Evolutionary conservation across 2,888 invertebrate genomes (phyloP).

Genomic region (Petrolisthes cinctipes): DNA sequence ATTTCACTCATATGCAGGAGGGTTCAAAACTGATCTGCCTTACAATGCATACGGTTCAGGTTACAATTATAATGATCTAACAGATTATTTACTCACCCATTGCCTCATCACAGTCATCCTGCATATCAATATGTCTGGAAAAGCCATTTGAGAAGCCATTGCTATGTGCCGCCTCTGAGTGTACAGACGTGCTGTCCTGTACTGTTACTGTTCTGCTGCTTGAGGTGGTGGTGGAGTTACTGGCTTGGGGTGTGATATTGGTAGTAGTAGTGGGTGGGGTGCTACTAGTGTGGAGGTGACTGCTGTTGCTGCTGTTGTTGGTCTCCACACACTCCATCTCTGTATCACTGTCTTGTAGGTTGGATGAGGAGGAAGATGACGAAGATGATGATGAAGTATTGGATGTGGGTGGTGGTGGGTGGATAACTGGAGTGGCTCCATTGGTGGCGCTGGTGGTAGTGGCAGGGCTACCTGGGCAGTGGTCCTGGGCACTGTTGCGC

Average conservation of each 20-base stretch:
- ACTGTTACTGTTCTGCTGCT: slow-evolving; percentile 57
- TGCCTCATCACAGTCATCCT: slow-evolving; percentile 73
- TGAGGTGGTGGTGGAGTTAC: not conserved
- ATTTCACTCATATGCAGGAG: not conserved
- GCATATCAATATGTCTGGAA: slow-evolving; percentile 74
- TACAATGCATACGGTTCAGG: too few species aligned
- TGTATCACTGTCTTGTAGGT: slow-evolving; percentile 60
- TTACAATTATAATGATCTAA: too few species aligned
- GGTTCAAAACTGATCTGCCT: not conserved
- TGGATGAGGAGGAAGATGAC: slow-evolving; percentile 43
- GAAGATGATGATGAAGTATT: slow-evolving; percentile 48
- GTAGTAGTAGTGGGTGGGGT: not conserved
- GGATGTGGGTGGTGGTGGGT: slow-evolving; percentile 33
- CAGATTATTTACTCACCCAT: slow-evolving; percentile 15
- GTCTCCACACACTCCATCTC: slow-evolving; percentile 72
- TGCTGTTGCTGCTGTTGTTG: slow-evolving; percentile 68
- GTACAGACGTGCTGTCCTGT: slow-evolving; percentile 56
- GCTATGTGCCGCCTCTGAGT: slow-evolving; percentile 56
- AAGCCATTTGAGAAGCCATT: slow-evolving; percentile 67
- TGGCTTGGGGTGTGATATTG: not conserved
- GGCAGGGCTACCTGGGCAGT: slow-evolving; percentile 19
- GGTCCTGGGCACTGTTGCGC: slow-evolving; percentile 59
- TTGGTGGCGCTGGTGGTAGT: slow-evolving; percentile 46
- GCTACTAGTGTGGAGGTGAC: not conserved
- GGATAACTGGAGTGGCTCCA: slow-evolving; percentile 49